A percentile compares a stretch with the other conserved stretches of the same genome.
These are phyloP conservation scores for Dendrophyllia cribrosa DNA, from an alignment of 64 coral and sea anemone species.

Conservation along the genomic window DNA sequence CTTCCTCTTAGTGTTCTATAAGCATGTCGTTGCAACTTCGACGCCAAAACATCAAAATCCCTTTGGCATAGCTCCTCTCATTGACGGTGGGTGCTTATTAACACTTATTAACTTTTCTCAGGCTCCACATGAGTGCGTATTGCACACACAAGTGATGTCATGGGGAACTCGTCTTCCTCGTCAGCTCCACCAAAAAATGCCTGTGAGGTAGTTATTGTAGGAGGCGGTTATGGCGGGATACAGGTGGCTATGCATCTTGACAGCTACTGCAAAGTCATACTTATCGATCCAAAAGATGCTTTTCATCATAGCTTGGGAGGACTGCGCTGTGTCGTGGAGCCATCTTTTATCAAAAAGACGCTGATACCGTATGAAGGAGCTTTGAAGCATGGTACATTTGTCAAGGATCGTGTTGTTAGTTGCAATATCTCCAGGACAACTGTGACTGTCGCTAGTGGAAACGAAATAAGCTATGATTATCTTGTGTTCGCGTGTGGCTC, in stretches of 20 bases:
- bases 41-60: too few relatives aligned
- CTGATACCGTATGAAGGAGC: slow-evolving; percentile 81
- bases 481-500: slow-evolving; percentile 93
- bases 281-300: slow-evolving; percentile 87
- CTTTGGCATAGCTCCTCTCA: too few relatives aligned
- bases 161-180: slow-evolving; percentile 85
- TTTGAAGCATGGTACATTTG: slow-evolving; percentile 76
- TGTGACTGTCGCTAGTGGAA: slow-evolving; percentile 71
- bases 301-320: slow-evolving; percentile 84
- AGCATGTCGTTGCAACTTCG: too few relatives aligned
- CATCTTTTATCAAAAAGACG: slow-evolving; percentile 80
- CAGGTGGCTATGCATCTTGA: slow-evolving; percentile 71
- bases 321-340: slow-evolving; percentile 65
- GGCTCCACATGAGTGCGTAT: background rate
- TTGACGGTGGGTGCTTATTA: too few relatives aligned
- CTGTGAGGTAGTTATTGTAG: slow-evolving; percentile 86
- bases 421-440: slow-evolving; percentile 78
- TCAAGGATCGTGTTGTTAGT: slow-evolving; percentile 71
- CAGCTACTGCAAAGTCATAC: slow-evolving; percentile 87
- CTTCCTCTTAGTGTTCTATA: too few relatives aligned
- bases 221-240: slow-evolving; percentile 83
- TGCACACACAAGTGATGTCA: slow-evolving; percentile 38
- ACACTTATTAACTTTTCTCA: background rate
- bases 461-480: slow-evolving; percentile 88
- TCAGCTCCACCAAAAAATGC: slow-evolving; percentile 54